Conservation (phyloP, 1,140 invertebrate genomes). For the Sitodiplosis mosellana region DNA sequence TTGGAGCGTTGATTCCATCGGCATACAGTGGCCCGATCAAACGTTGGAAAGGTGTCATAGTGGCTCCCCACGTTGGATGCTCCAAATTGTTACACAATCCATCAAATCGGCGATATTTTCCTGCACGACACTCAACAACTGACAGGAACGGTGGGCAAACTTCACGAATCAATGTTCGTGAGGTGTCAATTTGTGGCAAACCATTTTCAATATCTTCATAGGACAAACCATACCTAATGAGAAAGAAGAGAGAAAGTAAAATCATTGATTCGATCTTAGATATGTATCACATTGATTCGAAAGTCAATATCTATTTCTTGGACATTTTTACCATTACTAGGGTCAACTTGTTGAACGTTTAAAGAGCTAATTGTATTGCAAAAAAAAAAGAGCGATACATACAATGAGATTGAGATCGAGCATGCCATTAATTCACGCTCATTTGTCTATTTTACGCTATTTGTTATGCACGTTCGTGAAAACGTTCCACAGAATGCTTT, state of each 20-base stretch:
- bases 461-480: too few relatives aligned
- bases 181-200: constrained; percentile 74
- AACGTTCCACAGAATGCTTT: too few relatives aligned
- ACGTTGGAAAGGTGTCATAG: constrained; percentile 62
- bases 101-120: constrained; percentile 78
- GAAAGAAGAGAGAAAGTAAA: neutral
- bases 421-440: too few relatives aligned
- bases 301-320: neutral
- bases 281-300: neutral
- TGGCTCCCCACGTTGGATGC: constrained; percentile 80
- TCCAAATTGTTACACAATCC: constrained; percentile 86
- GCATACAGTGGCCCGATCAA: constrained; percentile 58
- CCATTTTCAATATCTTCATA: constrained; percentile 76
- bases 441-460: too few relatives aligned
- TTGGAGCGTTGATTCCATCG: constrained; percentile 63
- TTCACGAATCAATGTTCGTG: constrained; percentile 69
- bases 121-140: constrained; percentile 68
- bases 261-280: neutral
- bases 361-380: too few relatives aligned
- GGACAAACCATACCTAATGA: constrained; percentile 49
- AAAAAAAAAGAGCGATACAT: too few relatives aligned
- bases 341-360: neutral
- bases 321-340: neutral
- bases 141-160: constrained; percentile 75
- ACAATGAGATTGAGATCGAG: too few relatives aligned